phyloP scores from a whole-genome alignment of 2,888 invertebrate genomes.

The Trachelus tabidus region DNA sequence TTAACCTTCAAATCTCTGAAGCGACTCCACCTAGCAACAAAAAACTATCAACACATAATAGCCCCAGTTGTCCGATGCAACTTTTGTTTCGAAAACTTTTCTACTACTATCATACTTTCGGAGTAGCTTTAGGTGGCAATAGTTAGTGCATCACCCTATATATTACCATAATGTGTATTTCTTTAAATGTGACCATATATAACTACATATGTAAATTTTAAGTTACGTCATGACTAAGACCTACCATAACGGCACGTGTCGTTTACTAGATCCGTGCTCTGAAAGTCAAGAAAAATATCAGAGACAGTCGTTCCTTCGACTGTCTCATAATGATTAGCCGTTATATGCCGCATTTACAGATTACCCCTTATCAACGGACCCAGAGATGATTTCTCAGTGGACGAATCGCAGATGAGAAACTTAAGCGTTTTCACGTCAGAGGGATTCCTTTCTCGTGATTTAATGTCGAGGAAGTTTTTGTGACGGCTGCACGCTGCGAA shows the following conservation, averaged over 20 bases:
- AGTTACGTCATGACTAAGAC: not conserved
- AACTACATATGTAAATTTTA: not conserved
- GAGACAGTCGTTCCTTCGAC: not conserved
- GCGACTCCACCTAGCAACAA: too few relatives aligned
- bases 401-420: not conserved
- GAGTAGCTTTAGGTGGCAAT: too few relatives aligned
- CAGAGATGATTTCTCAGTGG: not conserved
- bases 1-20: too few relatives aligned
- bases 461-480: conserved; percentile 33
- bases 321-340: not conserved
- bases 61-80: too few relatives aligned
- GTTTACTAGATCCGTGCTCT: conserved; percentile 29
- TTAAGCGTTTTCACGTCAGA: not conserved
- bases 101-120: too few relatives aligned
- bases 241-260: conserved; percentile 31
- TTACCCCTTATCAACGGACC: not conserved
- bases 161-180: too few relatives aligned
- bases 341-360: not conserved
- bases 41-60: too few relatives aligned
- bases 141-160: too few relatives aligned
- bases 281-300: conserved; percentile 30
- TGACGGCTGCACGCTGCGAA: conserved; percentile 14
- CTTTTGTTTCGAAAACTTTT: too few relatives aligned
- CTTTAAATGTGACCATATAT: too few relatives aligned
- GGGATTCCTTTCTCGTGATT: conserved; percentile 34